These are phyloP conservation scores for Aradus depressus DNA, from an alignment of 2,888 invertebrate species.

Conservation along the genomic window DNA sequence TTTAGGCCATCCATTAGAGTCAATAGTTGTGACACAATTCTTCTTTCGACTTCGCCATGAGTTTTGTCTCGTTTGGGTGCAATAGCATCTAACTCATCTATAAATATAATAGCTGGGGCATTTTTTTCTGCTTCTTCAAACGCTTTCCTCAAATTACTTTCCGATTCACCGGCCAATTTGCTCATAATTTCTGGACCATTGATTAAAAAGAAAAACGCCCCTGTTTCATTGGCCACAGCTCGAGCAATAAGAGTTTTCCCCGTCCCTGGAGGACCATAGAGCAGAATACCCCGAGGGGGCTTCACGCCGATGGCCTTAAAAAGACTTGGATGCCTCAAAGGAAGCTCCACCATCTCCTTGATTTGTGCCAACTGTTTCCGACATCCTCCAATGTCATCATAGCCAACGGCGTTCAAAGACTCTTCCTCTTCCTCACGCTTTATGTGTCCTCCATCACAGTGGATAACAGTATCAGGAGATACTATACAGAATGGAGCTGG, in stretches of 20 bases:
- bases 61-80: constrained; percentile 99
- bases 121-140: constrained; percentile 99
- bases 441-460: constrained; percentile 96
- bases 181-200: constrained; percentile 99
- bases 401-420: constrained; percentile 93
- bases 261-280: constrained; percentile 92
- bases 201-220: constrained; percentile 97
- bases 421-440: constrained; percentile 98
- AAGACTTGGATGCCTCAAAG: constrained; percentile 91
- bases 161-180: constrained; percentile 96
- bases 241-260: constrained; percentile 96
- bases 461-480: constrained; percentile 96
- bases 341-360: constrained; percentile 99
- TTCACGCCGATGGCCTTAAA: constrained; percentile 99
- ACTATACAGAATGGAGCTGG: constrained; percentile 97
- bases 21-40: constrained; percentile 93
- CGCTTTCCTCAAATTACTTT: constrained; percentile 94
- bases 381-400: constrained; percentile 98
- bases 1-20: constrained; percentile 99
- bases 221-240: constrained; percentile 98
- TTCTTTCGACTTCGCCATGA: constrained; percentile 93
- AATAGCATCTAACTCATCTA: constrained; percentile 97
- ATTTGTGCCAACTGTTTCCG: constrained; percentile 97
- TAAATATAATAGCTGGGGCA: constrained; percentile 97
- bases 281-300: constrained; percentile 91